Evolutionary conservation across 2,797 vertebrate species (phyloP), one percentile per base, ranked within the genome.

Genomic region (Myotis daubentonii): DNA sequence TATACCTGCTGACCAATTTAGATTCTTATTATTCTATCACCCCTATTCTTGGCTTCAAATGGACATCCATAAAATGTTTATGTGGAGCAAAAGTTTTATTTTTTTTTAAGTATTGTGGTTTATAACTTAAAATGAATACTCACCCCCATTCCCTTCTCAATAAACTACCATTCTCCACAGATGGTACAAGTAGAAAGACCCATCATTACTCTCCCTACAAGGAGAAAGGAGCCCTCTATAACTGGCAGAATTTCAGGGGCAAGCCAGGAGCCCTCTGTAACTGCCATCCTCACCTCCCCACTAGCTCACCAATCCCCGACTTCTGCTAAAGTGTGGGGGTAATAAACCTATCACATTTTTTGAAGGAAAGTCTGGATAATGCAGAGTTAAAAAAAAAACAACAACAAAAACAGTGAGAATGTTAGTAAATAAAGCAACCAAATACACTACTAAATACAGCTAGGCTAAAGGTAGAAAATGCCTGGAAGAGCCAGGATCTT

Each of bases 351-450:
- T 17, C 20, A 30, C 6, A 80, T 51, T 78, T 66, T 93, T 8
- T 44, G 44, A 17, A 76, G 2, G 23, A 80, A 94, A 30, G 16
- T 60, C 17, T 68, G 66, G 30, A 49, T 4, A 62, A 76, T 49
- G 13, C 23, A 94, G 80, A 92, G 51, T 51, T 49, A 71, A 1
- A n/a, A 72, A 47, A 36, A 36, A 10, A 44, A 44, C 9, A 44
- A 38, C 38, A 38, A 38, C 38, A 38, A 38, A 38, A 66, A 9
- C n/a, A 36, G 10, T 12, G 19, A 87, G 11, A 8, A n/a, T 38
- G 30, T 83, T n/a, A 93, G 20, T 65, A 89, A 91, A 70, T 60
- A 83, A 95, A 93, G n/a, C 19, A 75, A 84, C 51, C 30, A 20
- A 93, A 71, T 20, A 22, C 19, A 36, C 25, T 41, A 60, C 55